Percentiles rank a stretch among this genome's conserved stretches.
phyloP scores from a whole-genome alignment of 2,797 vertebrate species.

The Dryobates pubescens region DNA sequence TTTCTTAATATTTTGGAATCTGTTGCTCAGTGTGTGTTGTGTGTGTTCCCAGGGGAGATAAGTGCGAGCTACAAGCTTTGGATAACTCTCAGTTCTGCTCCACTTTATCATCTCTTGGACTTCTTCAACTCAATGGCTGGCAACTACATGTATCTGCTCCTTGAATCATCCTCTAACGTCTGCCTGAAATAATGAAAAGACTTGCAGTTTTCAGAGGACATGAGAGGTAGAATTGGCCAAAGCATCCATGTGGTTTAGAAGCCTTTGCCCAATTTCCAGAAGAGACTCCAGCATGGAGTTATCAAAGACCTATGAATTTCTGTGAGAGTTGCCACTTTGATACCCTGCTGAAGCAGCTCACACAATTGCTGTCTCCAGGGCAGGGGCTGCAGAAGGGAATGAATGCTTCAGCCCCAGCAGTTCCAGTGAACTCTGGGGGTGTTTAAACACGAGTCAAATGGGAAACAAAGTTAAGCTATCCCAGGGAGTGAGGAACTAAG shows the following conservation, averaged over 20 bases:
- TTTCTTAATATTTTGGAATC: slow-evolving; percentile 71
- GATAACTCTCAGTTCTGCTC: slow-evolving; percentile 48
- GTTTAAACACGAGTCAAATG: neutral
- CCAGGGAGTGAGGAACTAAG: neutral
- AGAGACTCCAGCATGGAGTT: neutral
- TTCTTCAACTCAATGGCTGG: slow-evolving; percentile 43
- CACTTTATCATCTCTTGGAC: slow-evolving; percentile 37
- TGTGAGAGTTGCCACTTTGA: neutral
- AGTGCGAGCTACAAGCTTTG: slow-evolving; percentile 3
- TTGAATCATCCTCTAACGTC: slow-evolving; percentile 46
- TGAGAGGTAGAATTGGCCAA: slow-evolving; percentile 16
- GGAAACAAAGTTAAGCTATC: neutral
- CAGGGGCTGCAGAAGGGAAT: neutral
- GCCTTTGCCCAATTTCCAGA: neutral
- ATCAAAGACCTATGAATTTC: neutral
- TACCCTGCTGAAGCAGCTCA: neutral
- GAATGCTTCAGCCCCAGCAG: fast-evolving
- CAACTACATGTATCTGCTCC: slow-evolving; percentile 13
- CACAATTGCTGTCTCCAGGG: neutral
- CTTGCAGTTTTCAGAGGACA: neutral
- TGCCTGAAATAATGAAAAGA: slow-evolving; percentile 37
- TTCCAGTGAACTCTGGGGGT: neutral
- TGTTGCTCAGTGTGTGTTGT: slow-evolving; percentile 38
- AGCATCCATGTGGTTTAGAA: neutral
- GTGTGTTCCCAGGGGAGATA: slow-evolving; percentile 8